Evolutionary conservation across 1,140 invertebrate species (phyloP).

Genomic region (Fopius arisanus): DNA sequence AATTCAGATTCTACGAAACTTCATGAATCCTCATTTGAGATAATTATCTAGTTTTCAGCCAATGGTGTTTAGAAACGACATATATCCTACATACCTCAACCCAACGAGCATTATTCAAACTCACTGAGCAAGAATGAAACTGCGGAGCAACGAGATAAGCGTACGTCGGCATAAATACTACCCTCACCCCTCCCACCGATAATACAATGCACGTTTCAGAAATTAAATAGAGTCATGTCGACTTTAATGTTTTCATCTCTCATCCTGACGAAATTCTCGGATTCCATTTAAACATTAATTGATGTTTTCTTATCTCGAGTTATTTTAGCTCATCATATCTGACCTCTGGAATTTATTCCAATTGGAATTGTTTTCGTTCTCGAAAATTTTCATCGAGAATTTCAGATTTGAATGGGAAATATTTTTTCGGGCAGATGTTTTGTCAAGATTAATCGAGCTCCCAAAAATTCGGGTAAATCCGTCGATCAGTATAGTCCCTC

Average conservation of each 20-base stretch:
- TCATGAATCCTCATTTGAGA: not conserved
- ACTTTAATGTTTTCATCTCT: not conserved
- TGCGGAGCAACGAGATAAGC: slow-evolving; percentile 26
- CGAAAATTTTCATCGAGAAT: too few relatives aligned
- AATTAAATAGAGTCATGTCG: not conserved
- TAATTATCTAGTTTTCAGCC: not conserved
- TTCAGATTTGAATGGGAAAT: too few relatives aligned
- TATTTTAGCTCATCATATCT: not conserved
- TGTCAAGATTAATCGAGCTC: too few relatives aligned
- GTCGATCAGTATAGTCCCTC: too few relatives aligned
- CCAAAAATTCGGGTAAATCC: too few relatives aligned
- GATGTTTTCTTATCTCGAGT: not conserved
- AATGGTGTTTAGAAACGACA: slow-evolving; percentile 8
- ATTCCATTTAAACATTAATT: not conserved
- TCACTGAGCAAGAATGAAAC: slow-evolving; percentile 33
- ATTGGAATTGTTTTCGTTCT: too few relatives aligned
- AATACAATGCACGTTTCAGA: slow-evolving; percentile 14
- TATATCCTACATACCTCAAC: slow-evolving; percentile 8
- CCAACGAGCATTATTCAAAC: slow-evolving; percentile 27
- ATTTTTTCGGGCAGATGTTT: too few relatives aligned
- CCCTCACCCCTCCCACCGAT: not conserved
- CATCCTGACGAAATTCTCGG: not conserved
- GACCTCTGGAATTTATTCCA: too few relatives aligned
- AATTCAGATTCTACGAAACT: not conserved
- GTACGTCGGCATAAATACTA: slow-evolving; percentile 20